Base-by-base conservation (phyloP, 2,888 invertebrate species). In the Pseudeuparius sepicola region DNA sequence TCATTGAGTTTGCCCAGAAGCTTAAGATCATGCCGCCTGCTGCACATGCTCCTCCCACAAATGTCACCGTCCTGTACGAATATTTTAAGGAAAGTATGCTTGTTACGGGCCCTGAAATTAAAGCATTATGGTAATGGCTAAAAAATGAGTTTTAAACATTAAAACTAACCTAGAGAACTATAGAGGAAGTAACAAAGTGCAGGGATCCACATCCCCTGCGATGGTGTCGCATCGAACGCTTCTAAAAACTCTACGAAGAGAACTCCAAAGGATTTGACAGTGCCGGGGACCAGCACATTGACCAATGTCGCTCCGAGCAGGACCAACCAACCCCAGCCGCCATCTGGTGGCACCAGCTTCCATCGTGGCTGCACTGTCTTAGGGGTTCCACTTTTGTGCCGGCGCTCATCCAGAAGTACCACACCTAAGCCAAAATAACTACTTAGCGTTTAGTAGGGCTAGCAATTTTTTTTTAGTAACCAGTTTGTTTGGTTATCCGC, bases 241-340 rank as follows among this genome's bases (percentile, higher is more conserved):
- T 83, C 80, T 39, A 82, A 66, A 59, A 88, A 85, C 54, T 86
- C 87, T 23, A 85, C 76, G 52, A 86, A 75, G 1, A 89, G 64
- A 0, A 89, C 86, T 9, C 89, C 88, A 52, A 88, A 88, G 3
- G 87, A 87, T 59, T 88, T 88, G 29, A 88, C 79, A 1, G 84
- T 86, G 23, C 88, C 88, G 4, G 88, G 87, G 20, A 88, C 82
- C 13, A 88, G 66, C 46, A 88, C 76, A 56, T 88, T 87, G 35
- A 88, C 86, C 52, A 86, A 60, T 35, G 86, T 84, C 3, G 86
- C 75, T 30, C 85, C 75, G 62, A 71, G 52, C 54, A 75, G 49
- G 40, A 86, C 77, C 53, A 78, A 70, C 86, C 86, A 87, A 36
- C 86, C 86, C 84, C 85, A 86, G 44, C 80, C 81, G 14, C 86